Percentiles rank a stretch among this genome's conserved stretches.
Evolutionary conservation across 2,797 vertebrate species (phyloP).

Genomic region (Sebastes baramenuke): DNA sequence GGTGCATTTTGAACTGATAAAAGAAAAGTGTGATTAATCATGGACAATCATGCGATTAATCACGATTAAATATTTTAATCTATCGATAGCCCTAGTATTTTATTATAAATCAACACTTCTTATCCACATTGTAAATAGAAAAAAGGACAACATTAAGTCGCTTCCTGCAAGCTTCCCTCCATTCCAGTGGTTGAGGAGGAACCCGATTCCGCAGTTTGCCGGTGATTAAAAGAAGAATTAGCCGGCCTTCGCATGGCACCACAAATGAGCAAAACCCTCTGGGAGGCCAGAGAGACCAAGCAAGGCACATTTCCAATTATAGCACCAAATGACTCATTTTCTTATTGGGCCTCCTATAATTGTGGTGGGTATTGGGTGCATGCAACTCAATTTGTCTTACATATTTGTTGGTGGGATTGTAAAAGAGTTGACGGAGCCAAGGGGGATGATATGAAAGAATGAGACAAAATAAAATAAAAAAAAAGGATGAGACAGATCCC

Average conservation of each 20-base stretch:
- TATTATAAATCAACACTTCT: background rate
- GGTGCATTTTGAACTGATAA: no score
- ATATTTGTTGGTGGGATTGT: slow-evolving; percentile 95
- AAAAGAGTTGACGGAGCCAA: slow-evolving; percentile 93
- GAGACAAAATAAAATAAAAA: slow-evolving; percentile 49
- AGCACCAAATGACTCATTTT: slow-evolving; percentile 97
- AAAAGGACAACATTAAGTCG: slow-evolving; percentile 8
- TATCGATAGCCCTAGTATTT: background rate
- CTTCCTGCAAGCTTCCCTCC: slow-evolving; percentile 35
- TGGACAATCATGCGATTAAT: no score
- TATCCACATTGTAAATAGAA: background rate
- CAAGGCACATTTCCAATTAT: slow-evolving; percentile 96
- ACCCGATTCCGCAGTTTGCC: slow-evolving; percentile 92
- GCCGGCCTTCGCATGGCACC: slow-evolving; percentile 87
- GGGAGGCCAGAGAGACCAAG: slow-evolving; percentile 88
- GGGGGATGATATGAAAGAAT: slow-evolving; percentile 87
- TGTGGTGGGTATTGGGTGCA: slow-evolving; percentile 97
- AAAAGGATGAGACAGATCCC: slow-evolving; percentile 82
- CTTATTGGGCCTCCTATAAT: slow-evolving; percentile 95
- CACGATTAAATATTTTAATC: no score
- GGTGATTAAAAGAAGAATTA: slow-evolving; percentile 96
- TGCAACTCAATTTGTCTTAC: slow-evolving; percentile 98
- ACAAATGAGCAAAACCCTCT: slow-evolving; percentile 89
- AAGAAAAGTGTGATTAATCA: no score
- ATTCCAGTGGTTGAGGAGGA: slow-evolving; percentile 79